Evolutionary conservation across 1,140 invertebrate genomes (phyloP).

Genomic region (Tetramorium simillimum): DNA sequence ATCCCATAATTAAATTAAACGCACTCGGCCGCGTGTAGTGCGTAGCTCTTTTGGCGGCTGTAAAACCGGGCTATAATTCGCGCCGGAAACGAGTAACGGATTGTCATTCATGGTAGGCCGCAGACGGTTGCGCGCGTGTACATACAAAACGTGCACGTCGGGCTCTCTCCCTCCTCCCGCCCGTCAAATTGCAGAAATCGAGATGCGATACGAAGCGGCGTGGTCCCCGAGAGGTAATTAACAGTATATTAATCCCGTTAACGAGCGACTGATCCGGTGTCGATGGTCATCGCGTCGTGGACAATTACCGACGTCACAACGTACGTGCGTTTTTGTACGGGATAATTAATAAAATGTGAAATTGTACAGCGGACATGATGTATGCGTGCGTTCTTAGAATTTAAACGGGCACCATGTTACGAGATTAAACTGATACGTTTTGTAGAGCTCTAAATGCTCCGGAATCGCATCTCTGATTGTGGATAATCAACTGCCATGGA

Average conservation of each 20-base stretch:
- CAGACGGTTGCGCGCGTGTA: conserved; percentile 45
- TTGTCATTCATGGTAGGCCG: conserved; percentile 67
- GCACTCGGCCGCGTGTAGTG: conserved; percentile 57
- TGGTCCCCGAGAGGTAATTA: conserved; percentile 55
- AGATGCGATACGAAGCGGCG: conserved; percentile 42
- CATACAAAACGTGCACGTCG: conserved; percentile 44
- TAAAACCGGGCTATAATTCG: conserved; percentile 71
- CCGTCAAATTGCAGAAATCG: conserved; percentile 57
- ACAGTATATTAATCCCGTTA: conserved; percentile 58
- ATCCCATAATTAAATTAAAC: conserved; percentile 76
- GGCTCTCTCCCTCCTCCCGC: not conserved
- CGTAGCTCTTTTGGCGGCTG: conserved; percentile 66
- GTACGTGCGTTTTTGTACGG: not conserved
- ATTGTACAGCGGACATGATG: not conserved
- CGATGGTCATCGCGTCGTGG: not conserved
- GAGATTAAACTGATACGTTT: not conserved
- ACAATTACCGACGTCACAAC: not conserved
- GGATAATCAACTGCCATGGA: not conserved
- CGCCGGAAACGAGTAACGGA: conserved; percentile 67
- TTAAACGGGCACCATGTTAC: no score
- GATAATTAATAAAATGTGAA: not conserved
- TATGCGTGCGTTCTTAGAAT: no score
- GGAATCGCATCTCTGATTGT: not conserved
- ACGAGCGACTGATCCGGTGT: conserved; percentile 25
- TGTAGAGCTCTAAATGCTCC: not conserved